Evolutionary conservation across 2,797 vertebrate genomes (phyloP).

Genomic region (Sebastes itinus): DNA sequence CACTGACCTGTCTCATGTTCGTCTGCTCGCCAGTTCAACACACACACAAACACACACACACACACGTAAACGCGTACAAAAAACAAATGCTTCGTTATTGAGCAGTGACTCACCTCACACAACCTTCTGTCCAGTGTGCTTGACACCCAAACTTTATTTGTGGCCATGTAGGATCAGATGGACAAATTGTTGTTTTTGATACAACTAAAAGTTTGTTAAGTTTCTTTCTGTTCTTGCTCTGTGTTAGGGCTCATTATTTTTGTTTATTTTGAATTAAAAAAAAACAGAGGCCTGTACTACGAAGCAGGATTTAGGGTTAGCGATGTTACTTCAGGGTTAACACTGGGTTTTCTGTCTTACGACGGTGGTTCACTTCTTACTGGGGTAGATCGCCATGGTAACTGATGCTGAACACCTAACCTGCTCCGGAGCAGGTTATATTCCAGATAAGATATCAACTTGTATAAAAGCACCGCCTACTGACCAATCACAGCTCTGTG

Average conservation of each 20-base stretch:
- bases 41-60: slow-evolving; percentile 2
- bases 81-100: neutral
- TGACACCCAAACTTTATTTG: slow-evolving; percentile 11
- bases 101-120: slow-evolving; percentile 22
- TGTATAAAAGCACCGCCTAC: no score
- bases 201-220: neutral
- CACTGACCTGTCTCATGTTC: slow-evolving; percentile 75
- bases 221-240: no score
- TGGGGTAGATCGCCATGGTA: no score
- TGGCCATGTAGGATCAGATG: neutral
- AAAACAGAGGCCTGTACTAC: neutral
- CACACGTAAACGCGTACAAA: neutral
- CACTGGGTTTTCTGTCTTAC: no score
- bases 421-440: no score
- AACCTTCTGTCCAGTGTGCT: neutral
- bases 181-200: neutral
- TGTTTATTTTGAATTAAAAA: neutral
- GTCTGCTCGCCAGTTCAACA: slow-evolving; percentile 55
- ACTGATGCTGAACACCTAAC: no score
- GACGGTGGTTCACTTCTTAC: no score
- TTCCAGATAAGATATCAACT: no score
- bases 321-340: no score
- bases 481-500: no score
- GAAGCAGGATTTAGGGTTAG: no score
- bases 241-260: neutral